Evolutionary conservation across 2,888 invertebrate species (phyloP), one percentile per base, ranked within the genome.

Genomic region (Dicranocentrus wangi): DNA sequence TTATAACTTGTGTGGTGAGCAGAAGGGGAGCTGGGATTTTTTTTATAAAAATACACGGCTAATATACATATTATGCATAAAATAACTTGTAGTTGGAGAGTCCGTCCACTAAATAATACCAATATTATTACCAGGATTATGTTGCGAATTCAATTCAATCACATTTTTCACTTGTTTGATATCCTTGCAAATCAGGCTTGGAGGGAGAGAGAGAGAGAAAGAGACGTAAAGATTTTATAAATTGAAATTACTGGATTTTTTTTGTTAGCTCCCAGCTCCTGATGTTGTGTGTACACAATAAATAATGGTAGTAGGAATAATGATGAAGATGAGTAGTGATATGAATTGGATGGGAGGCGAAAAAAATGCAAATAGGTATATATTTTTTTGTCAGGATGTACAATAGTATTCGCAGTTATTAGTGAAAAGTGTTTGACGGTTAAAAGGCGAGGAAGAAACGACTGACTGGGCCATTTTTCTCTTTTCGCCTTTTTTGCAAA

Each of bases 161-260:
- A 60, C 28, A 72, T 72, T 72, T 51, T 72, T 63, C 53, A 13
- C 53, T 42, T 55, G 43, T 60, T 66, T 68, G 76, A 69, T 76
- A 60, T 66, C 68, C 68, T 76, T 76, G 76, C 68, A 47, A 69
- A 61, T 68, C 76, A 75, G 53, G 66, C 63, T 66, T 32, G 3
- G 55, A 5, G 1, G 10, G 1, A 7, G 32, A 32, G 32, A 32
- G n/a, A 32, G 32, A 32, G 32, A 32, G 32, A n/a, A n/a, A n/a
- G n/a, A 39, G 39, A 5, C 13, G 7, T 39, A 8, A 13, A 39
- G 47, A 19, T 47, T 47, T 69, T 47, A 51, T 71, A 72, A 63
- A 63, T 65, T 73, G 73, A 72, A 72, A 72, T 72, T 63, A 55
- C 73, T 73, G 73, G 65, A 73, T 65, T 60, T 58, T 69, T 61